These are phyloP conservation scores for Melangyna quadrimaculata DNA, from an alignment of 2,888 invertebrate genomes.

Conservation along the genomic window DNA sequence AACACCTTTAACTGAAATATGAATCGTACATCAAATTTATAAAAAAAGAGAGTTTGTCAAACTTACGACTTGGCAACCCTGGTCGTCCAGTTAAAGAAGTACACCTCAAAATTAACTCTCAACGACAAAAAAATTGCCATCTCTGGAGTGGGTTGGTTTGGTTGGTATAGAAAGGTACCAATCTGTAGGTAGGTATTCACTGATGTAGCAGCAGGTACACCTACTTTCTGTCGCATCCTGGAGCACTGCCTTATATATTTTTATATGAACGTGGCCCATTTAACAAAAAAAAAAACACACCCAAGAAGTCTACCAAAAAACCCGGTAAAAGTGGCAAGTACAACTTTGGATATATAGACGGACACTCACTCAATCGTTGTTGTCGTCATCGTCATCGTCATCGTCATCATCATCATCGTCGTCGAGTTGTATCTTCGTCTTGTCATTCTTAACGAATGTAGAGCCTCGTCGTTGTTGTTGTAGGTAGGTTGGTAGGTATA, in stretches of 20 bases:
- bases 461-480: constrained; percentile 2
- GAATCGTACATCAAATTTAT: neutral
- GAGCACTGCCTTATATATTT: neutral
- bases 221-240: constrained; percentile 19
- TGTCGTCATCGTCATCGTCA: neutral
- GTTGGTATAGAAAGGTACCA: too few species aligned
- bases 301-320: constrained; percentile 24
- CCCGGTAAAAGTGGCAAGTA: constrained; percentile 31
- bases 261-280: constrained; percentile 43
- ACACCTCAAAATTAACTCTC: constrained; percentile 2
- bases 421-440: constrained; percentile 35
- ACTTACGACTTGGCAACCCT: neutral
- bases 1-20: too few species aligned
- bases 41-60: neutral
- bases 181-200: neutral
- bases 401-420: neutral
- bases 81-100: neutral
- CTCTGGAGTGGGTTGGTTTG: constrained; percentile 17
- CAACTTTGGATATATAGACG: constrained; percentile 46
- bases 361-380: constrained; percentile 46
- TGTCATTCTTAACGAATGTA: constrained; percentile 22
- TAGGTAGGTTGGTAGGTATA: too few species aligned
- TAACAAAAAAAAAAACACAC: constrained; percentile 12
- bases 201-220: constrained; percentile 18
- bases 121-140: constrained; percentile 1